These are phyloP conservation scores for Daboia siamensis DNA, from an alignment of 2,113 vertebrate genomes.

Conservation along the genomic window DNA sequence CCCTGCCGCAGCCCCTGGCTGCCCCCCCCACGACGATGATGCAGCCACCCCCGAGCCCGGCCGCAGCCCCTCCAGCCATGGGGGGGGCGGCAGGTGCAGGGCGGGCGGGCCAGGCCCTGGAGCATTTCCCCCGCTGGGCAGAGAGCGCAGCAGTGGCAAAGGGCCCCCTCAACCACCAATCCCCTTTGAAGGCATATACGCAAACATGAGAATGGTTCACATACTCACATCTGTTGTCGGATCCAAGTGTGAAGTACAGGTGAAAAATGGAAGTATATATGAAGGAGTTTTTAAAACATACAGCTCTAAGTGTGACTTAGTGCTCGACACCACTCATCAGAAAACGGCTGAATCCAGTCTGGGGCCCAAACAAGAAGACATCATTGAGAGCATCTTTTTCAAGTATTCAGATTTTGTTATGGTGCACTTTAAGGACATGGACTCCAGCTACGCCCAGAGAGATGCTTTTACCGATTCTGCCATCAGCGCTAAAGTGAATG, in stretches of 20 bases:
- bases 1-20: too few relatives aligned
- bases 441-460: conserved; percentile 94
- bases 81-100: too few relatives aligned
- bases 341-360: conserved; percentile 83
- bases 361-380: conserved; percentile 91
- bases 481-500: conserved; percentile 89
- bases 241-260: conserved; percentile 98
- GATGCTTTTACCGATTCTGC: conserved; percentile 96
- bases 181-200: conserved; percentile 96
- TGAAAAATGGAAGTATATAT: conserved; percentile 95
- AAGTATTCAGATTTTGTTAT: conserved; percentile 95
- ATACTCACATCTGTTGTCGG: conserved; percentile 98
- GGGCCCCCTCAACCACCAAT: conserved; percentile 82
- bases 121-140: conserved; percentile 70
- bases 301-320: conserved; percentile 96
- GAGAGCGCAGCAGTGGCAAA: conserved; percentile 95
- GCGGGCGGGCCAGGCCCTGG: too few relatives aligned
- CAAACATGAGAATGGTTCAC: conserved; percentile 99
- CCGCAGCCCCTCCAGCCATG: too few relatives aligned
- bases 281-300: conserved; percentile 99
- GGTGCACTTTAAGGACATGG: conserved; percentile 96
- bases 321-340: conserved; percentile 94
- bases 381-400: conserved; percentile 95
- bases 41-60: too few relatives aligned
- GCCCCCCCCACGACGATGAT: too few relatives aligned